Evolutionary conservation across 2,888 invertebrate genomes (phyloP).

Genomic region (Papilio gigon): DNA sequence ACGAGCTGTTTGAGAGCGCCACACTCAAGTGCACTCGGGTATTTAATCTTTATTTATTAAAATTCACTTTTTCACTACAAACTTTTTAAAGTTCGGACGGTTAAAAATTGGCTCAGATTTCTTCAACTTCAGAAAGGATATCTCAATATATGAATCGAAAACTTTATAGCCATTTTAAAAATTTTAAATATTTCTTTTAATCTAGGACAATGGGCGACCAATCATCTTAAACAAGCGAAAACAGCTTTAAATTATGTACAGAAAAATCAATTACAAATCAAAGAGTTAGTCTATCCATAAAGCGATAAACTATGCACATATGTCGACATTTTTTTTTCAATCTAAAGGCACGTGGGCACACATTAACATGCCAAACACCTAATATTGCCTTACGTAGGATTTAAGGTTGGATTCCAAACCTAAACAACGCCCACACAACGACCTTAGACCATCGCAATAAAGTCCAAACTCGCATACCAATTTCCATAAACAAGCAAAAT

Average conservation of each 20-base stretch:
- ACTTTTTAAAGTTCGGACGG: too few relatives aligned
- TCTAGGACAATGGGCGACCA: too few relatives aligned
- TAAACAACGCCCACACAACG: conserved; percentile 23
- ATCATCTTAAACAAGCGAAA: too few relatives aligned
- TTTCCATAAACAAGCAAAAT: background rate
- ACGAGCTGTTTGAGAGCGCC: background rate
- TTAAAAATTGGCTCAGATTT: too few relatives aligned
- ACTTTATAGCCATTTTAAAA: too few relatives aligned
- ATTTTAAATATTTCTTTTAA: too few relatives aligned
- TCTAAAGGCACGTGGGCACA: conserved; percentile 42
- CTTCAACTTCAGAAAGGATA: too few relatives aligned
- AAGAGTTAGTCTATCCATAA: background rate
- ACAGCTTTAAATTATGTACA: too few relatives aligned
- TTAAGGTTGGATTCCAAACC: conserved; percentile 51
- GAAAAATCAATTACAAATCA: too few relatives aligned
- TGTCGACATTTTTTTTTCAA: conserved; percentile 16
- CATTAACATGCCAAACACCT: conserved; percentile 50
- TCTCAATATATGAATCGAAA: too few relatives aligned
- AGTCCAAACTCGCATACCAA: conserved; percentile 9
- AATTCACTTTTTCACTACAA: too few relatives aligned
- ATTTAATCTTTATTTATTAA: background rate
- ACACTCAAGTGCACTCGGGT: conserved; percentile 7
- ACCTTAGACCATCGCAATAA: conserved; percentile 28
- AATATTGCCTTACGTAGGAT: conserved; percentile 50
- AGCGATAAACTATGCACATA: background rate